phyloP scores from a whole-genome alignment of 2,113 vertebrate species.

The Ginglymostoma cirratum region DNA sequence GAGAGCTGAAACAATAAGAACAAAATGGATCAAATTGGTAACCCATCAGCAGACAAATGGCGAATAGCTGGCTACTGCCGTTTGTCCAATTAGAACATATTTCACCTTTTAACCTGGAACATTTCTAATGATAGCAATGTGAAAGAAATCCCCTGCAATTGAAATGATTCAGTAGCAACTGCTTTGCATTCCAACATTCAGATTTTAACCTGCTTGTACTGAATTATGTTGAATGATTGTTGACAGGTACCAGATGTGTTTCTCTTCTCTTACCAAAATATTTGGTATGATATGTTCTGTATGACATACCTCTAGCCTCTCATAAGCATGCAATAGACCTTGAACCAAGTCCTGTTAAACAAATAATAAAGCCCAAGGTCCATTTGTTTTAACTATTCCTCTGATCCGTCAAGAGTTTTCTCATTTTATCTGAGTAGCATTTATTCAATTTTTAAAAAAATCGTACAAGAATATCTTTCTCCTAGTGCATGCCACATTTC shows the following conservation, averaged over 20 bases:
- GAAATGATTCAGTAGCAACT: background rate
- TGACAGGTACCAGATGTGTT: slow-evolving; percentile 17
- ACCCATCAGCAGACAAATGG: background rate
- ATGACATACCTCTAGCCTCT: background rate
- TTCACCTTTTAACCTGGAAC: background rate
- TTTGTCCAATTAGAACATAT: background rate
- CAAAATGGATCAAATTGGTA: background rate
- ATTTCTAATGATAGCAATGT: background rate
- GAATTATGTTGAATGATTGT: background rate
- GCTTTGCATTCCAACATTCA: slow-evolving; percentile 2
- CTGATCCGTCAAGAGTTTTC: background rate
- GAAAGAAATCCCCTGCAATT: background rate
- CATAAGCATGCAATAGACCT: background rate
- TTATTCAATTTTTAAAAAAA: background rate
- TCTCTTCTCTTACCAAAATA: slow-evolving; percentile 2
- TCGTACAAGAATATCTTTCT: background rate
- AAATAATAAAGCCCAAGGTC: background rate
- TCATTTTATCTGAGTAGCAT: background rate
- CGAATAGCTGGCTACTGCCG: background rate
- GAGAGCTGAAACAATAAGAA: background rate
- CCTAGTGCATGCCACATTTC: background rate
- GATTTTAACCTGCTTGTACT: background rate
- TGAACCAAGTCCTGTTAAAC: background rate
- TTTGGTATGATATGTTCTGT: background rate
- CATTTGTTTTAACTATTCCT: background rate